phyloP scores from a whole-genome alignment of 2,888 invertebrate genomes.

The Callyntrura guangdongensis region DNA sequence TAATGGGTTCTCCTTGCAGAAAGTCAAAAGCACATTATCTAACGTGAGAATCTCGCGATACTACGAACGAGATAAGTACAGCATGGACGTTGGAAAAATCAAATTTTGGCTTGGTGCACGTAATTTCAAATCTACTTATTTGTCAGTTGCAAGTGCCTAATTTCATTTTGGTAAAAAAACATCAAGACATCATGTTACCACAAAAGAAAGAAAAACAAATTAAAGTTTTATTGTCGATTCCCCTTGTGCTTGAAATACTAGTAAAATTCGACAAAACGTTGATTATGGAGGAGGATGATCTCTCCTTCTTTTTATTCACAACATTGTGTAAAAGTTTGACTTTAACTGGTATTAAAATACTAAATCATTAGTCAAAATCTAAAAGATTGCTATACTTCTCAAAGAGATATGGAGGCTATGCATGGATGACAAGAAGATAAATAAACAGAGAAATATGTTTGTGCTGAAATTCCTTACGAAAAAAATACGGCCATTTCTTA shows the following conservation, averaged over 20 bases:
- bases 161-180: too few species aligned
- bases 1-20: too few species aligned
- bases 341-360: slow-evolving; percentile 22
- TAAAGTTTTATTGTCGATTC: slow-evolving; percentile 37
- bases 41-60: too few species aligned
- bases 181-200: neutral
- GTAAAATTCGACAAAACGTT: slow-evolving; percentile 33
- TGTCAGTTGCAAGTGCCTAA: neutral
- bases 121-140: neutral
- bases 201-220: slow-evolving; percentile 27
- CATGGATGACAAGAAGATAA: slow-evolving; percentile 18
- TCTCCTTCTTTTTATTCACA: neutral
- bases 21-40: too few species aligned
- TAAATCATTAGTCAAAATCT: slow-evolving; percentile 4
- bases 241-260: neutral
- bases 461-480: slow-evolving; percentile 43
- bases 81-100: neutral
- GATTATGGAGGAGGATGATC: slow-evolving; percentile 7
- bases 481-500: slow-evolving; percentile 11
- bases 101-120: neutral
- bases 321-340: neutral
- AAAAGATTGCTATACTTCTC: neutral
- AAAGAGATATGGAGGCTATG: neutral
- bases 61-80: too few species aligned
- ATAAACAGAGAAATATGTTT: neutral